These are phyloP conservation scores for Balaeniceps rex DNA, from an alignment of 2,113 vertebrate genomes.

Conservation along the genomic window DNA sequence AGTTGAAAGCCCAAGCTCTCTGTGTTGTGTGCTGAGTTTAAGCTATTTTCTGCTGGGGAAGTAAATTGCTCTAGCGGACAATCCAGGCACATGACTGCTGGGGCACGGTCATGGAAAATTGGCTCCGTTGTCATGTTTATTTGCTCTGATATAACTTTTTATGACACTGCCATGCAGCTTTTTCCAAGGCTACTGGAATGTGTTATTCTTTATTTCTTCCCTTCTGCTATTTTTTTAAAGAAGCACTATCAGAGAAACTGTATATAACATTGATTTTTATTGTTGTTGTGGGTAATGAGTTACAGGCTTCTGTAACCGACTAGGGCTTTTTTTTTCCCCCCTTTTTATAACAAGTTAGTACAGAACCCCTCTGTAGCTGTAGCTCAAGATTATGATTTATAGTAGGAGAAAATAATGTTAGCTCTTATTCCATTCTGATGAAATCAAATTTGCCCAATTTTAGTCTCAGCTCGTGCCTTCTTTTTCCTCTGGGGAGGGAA, in stretches of 20 bases:
- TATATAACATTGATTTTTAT: background rate
- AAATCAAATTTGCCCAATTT: background rate
- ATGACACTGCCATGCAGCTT: background rate
- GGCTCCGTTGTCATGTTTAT: background rate
- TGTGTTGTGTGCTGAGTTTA: background rate
- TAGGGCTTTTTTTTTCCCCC: background rate
- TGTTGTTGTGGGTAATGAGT: background rate
- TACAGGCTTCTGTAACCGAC: background rate
- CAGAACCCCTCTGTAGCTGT: background rate
- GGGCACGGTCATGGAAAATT: slow-evolving; percentile 27
- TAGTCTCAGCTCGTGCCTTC: background rate
- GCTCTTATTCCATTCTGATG: background rate
- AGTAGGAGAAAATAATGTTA: background rate
- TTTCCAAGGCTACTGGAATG: slow-evolving; percentile 31
- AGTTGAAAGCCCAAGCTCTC: background rate
- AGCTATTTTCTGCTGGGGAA: background rate
- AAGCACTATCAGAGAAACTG: background rate
- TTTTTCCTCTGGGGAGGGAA: background rate
- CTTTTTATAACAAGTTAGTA: background rate
- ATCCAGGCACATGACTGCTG: background rate
- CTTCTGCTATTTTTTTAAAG: background rate
- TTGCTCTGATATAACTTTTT: slow-evolving; percentile 31
- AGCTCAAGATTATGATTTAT: background rate
- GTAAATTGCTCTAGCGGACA: background rate
- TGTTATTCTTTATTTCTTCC: background rate